These are phyloP conservation scores for Hydropsyche tenuis DNA, from an alignment of 1,140 invertebrate genomes.

Conservation along the genomic window DNA sequence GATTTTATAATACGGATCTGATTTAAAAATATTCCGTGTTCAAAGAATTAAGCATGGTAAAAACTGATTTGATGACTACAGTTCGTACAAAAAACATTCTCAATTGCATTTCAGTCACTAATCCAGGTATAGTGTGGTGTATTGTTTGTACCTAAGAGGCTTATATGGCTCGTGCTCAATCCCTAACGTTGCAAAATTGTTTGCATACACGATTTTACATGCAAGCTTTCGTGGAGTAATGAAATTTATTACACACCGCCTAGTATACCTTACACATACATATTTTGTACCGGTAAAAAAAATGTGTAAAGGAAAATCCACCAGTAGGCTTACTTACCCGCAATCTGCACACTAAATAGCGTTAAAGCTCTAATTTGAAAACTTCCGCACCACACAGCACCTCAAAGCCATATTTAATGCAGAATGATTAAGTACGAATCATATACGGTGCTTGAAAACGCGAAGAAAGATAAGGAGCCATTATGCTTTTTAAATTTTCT, in stretches of 20 bases:
- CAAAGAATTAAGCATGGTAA: no score
- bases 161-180: slow-evolving; percentile 27
- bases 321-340: not conserved
- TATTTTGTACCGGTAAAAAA: not conserved
- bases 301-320: slow-evolving; percentile 3
- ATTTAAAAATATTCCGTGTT: not conserved
- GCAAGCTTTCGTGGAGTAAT: slow-evolving; percentile 36
- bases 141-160: slow-evolving; percentile 27
- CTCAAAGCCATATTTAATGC: no score
- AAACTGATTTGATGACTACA: no score
- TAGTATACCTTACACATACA: not conserved
- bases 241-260: slow-evolving; percentile 40
- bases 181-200: slow-evolving; percentile 41
- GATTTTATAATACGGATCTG: no score
- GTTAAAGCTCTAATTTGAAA: slow-evolving; percentile 15
- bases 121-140: slow-evolving; percentile 3
- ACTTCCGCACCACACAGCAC: not conserved
- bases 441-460: not conserved
- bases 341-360: slow-evolving; percentile 1
- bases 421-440: not conserved
- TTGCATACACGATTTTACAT: slow-evolving; percentile 44
- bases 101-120: no score
- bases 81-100: no score
- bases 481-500: no score
- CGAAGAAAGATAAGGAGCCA: no score